Evolutionary conservation across 2,888 invertebrate species (phyloP).

Genomic region (Actias luna): DNA sequence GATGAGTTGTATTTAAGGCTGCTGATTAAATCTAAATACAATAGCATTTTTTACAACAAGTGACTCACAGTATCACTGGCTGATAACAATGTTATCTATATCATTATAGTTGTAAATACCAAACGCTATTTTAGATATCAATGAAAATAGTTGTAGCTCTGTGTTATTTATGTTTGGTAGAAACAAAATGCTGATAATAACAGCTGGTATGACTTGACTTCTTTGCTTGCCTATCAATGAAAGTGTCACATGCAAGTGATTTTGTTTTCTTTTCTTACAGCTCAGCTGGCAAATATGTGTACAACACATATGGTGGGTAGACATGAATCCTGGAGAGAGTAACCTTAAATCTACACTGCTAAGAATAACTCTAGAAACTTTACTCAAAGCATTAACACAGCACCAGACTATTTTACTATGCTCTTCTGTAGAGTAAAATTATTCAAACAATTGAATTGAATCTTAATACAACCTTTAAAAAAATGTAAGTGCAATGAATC

Average conservation of each 20-base stretch:
- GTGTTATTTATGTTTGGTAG: conserved; percentile 6
- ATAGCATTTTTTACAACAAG: background rate
- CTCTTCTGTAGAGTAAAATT: no score
- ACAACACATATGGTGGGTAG: no score
- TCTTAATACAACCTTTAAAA: no score
- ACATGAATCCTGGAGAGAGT: no score
- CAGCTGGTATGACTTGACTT: background rate
- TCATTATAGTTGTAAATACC: conserved; percentile 10
- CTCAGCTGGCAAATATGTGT: no score
- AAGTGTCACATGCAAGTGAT: background rate
- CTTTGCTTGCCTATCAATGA: background rate
- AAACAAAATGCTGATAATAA: background rate
- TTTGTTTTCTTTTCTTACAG: no score
- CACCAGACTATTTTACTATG: no score
- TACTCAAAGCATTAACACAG: no score
- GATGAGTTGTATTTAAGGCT: background rate
- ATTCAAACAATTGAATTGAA: no score
- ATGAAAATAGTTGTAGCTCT: background rate
- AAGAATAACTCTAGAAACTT: no score
- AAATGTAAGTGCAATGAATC: background rate
- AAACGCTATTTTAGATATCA: conserved; percentile 6
- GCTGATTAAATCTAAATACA: background rate
- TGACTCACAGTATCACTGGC: conserved; percentile 30
- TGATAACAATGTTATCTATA: conserved; percentile 36
- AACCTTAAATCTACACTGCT: no score